phyloP scores from a whole-genome alignment of 2,888 invertebrate species.

The Lithophane semibrunnea region DNA sequence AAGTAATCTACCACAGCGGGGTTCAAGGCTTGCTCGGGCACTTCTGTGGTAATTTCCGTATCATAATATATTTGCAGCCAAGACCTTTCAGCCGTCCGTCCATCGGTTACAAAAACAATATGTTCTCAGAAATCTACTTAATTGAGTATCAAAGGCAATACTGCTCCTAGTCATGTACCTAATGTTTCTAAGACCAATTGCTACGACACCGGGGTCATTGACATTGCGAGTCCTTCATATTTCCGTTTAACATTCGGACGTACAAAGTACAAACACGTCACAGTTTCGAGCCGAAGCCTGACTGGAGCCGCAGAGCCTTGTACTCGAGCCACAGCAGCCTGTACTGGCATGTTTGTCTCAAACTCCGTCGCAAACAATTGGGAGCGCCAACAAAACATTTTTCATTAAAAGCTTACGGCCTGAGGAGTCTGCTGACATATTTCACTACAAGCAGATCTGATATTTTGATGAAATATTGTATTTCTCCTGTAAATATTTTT shows the following conservation, averaged over 20 bases:
- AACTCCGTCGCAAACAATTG: conserved; percentile 49
- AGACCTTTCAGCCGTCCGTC: background rate
- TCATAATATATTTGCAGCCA: background rate
- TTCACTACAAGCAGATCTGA: conserved; percentile 11
- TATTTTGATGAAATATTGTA: conserved; percentile 6
- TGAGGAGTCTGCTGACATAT: conserved; percentile 15
- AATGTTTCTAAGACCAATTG: background rate
- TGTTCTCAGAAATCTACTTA: background rate
- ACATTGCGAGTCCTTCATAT: too few relatives aligned
- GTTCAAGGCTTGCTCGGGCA: background rate
- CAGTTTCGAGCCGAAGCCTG: background rate
- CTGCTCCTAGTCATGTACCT: too few relatives aligned
- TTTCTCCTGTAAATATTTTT: conserved; percentile 3
- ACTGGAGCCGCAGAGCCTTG: background rate
- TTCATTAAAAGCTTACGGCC: conserved; percentile 56
- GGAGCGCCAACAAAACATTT: conserved; percentile 59
- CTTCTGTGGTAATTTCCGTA: background rate
- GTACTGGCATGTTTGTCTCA: conserved; percentile 10
- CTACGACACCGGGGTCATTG: background rate
- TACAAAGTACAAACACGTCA: background rate
- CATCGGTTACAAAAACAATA: background rate
- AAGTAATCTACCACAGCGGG: background rate
- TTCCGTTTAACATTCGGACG: background rate
- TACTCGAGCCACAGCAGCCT: too few relatives aligned
- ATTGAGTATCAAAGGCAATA: too few relatives aligned